These are phyloP conservation scores for Netelia virgata DNA, from an alignment of 2,888 invertebrate genomes.

Conservation along the genomic window DNA sequence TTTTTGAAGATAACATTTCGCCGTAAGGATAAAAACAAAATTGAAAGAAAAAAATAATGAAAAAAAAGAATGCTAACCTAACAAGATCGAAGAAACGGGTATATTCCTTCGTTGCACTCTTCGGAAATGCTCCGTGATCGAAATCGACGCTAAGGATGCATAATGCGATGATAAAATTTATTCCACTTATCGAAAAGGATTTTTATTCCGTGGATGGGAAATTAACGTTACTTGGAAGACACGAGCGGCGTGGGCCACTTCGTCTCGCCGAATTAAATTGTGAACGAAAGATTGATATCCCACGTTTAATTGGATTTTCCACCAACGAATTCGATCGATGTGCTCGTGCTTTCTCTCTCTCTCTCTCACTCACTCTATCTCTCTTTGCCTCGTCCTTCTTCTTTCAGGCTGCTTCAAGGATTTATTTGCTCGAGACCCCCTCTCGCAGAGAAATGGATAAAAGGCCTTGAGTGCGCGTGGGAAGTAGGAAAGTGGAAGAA, in stretches of 20 bases:
- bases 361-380: not conserved
- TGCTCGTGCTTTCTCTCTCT: constrained; percentile 18
- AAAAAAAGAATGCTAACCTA: not conserved
- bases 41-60: not conserved
- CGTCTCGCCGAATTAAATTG: constrained; percentile 65
- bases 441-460: constrained; percentile 54
- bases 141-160: constrained; percentile 7
- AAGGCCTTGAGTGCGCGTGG: constrained; percentile 53
- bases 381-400: constrained; percentile 37
- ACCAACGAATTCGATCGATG: constrained; percentile 67
- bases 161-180: constrained; percentile 57
- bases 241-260: constrained; percentile 50
- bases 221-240: constrained; percentile 54
- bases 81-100: not conserved
- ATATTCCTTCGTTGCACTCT: not conserved
- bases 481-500: constrained; percentile 21
- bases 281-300: constrained; percentile 69
- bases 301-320: constrained; percentile 69
- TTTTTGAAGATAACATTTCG: constrained; percentile 24
- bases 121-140: not conserved
- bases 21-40: not conserved
- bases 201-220: constrained; percentile 53
- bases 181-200: constrained; percentile 50
- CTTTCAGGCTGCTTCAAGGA: constrained; percentile 60
- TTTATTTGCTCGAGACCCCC: constrained; percentile 64